Evolutionary conservation across 2,797 vertebrate genomes (phyloP).

Genomic region (Anabacerthia variegaticeps): DNA sequence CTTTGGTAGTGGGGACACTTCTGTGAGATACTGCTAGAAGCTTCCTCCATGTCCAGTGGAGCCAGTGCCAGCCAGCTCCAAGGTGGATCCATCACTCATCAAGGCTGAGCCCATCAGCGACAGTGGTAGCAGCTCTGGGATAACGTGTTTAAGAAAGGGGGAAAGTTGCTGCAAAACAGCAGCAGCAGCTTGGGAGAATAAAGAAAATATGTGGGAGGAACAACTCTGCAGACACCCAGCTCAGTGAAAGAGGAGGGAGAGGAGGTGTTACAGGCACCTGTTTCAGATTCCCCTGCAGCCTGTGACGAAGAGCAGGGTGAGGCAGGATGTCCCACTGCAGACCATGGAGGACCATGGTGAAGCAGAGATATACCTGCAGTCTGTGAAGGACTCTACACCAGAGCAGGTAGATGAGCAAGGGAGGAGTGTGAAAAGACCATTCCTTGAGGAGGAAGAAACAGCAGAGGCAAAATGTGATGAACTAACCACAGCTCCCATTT

Average conservation of each 20-base stretch:
- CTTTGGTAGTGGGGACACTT: background rate
- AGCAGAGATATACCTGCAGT: background rate
- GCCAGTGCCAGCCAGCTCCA: background rate
- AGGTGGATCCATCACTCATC: background rate
- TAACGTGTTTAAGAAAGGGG: background rate
- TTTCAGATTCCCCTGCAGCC: background rate
- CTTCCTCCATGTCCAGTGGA: background rate
- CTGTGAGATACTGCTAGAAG: background rate
- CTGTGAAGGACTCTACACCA: background rate
- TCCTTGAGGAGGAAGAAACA: background rate
- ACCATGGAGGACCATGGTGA: background rate
- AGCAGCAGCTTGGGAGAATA: background rate
- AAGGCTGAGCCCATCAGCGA: background rate
- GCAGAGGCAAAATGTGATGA: background rate
- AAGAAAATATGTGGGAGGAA: background rate
- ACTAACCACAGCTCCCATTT: background rate
- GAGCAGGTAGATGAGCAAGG: background rate
- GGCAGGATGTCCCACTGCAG: background rate
- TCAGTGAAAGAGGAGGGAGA: background rate
- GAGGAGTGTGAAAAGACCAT: background rate
- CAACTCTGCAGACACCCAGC: background rate
- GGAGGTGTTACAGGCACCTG: background rate
- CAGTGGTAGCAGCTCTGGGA: background rate
- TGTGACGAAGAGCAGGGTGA: background rate
- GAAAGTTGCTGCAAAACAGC: background rate